A percentile compares a stretch with the other conserved stretches of the same genome.
Evolutionary conservation across 1,140 invertebrate genomes (phyloP).

Genomic region (Drosophila paulistorum): DNA sequence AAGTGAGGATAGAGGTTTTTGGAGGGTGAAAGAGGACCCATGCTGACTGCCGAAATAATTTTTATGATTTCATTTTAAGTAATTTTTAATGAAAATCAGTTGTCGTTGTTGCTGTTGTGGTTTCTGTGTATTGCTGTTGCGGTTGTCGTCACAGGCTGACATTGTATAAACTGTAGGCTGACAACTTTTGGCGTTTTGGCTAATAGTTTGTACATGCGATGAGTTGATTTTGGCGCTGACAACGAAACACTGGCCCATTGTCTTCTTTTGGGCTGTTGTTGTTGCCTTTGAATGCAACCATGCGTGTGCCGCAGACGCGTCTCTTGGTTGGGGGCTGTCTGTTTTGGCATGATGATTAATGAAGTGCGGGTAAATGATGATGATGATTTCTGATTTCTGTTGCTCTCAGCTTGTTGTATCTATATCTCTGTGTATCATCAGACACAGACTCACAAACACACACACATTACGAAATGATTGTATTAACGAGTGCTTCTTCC

Average conservation of each 20-base stretch:
- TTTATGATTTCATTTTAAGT: slow-evolving; percentile 74
- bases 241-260: slow-evolving; percentile 42
- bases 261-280: slow-evolving; percentile 23
- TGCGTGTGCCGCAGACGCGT: slow-evolving; percentile 36
- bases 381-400: slow-evolving; percentile 40
- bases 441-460: neutral
- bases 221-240: slow-evolving; percentile 71
- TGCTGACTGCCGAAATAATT: slow-evolving; percentile 66
- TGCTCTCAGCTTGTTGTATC: slow-evolving; percentile 12
- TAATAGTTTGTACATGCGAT: slow-evolving; percentile 77
- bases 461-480: neutral
- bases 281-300: slow-evolving; percentile 38
- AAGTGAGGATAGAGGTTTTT: slow-evolving; percentile 18
- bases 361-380: slow-evolving; percentile 69
- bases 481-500: slow-evolving; percentile 6
- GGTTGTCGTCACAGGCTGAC: slow-evolving; percentile 1
- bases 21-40: slow-evolving; percentile 31
- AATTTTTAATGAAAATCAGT: slow-evolving; percentile 76
- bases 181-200: slow-evolving; percentile 70
- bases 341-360: slow-evolving; percentile 79
- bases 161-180: slow-evolving; percentile 25
- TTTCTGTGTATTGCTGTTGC: neutral
- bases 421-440: slow-evolving; percentile 15
- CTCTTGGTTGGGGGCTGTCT: slow-evolving; percentile 36
- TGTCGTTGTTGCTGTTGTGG: slow-evolving; percentile 19